Percentiles rank a stretch among this genome's conserved stretches.
phyloP scores from a whole-genome alignment of 2,113 vertebrate species.

The Neolamprologus tretocephalus region DNA sequence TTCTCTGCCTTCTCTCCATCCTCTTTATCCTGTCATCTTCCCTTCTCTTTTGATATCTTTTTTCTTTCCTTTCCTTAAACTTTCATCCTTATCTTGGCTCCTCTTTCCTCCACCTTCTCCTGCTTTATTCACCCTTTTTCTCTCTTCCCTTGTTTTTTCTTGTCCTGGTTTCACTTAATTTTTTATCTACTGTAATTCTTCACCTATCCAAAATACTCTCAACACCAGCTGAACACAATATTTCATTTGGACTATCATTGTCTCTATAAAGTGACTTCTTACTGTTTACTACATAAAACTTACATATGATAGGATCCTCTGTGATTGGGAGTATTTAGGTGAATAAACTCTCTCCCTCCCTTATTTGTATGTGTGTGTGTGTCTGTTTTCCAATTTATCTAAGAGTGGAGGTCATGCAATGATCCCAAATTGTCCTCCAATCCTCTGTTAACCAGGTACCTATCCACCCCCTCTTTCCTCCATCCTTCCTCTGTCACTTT shows the following conservation, averaged over 20 bases:
- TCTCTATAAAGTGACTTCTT: not conserved
- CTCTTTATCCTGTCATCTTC: not conserved
- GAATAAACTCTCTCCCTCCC: not conserved
- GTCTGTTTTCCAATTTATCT: constrained; percentile 24
- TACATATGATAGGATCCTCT: not conserved
- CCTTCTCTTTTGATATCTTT: not conserved
- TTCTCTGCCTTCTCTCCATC: not conserved
- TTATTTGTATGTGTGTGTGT: not conserved
- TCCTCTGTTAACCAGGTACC: constrained; percentile 33
- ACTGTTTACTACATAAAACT: not conserved
- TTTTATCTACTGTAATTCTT: not conserved
- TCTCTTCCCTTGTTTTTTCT: not conserved
- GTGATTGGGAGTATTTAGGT: not conserved
- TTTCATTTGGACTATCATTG: not conserved
- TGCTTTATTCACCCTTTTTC: not conserved
- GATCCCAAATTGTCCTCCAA: constrained; percentile 47
- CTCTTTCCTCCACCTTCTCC: not conserved
- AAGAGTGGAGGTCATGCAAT: constrained; percentile 14
- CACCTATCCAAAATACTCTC: not conserved
- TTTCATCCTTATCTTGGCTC: not conserved
- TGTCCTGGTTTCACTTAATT: not conserved
- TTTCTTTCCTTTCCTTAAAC: not conserved
- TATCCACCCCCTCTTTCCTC: not conserved
- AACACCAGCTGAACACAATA: not conserved
- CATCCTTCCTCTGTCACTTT: not conserved